Conservation (phyloP, 2,797 vertebrate species). For the Sebastes flavidus region DNA sequence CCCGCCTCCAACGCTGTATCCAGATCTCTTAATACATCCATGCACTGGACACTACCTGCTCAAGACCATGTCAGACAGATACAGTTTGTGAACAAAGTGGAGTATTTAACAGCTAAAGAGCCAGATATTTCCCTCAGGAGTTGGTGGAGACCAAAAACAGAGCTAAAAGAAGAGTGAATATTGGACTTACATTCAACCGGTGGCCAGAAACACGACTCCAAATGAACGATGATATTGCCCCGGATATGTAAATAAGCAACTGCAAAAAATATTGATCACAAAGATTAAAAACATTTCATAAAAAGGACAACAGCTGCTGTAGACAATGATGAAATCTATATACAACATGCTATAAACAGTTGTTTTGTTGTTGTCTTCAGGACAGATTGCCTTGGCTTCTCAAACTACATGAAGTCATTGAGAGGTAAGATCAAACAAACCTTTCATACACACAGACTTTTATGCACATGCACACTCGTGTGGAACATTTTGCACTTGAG, state of each 20-base stretch:
- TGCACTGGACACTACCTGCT: no score
- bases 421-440: constrained; percentile 78
- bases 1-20: no score
- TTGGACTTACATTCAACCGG: not conserved
- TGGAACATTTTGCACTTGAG: not conserved
- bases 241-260: not conserved
- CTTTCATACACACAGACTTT: not conserved
- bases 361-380: constrained; percentile 63
- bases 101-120: not conserved
- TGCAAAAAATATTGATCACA: not conserved
- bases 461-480: not conserved
- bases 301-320: not conserved
- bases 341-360: not conserved
- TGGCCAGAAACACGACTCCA: not conserved
- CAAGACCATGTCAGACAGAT: not conserved
- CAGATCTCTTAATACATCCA: no score
- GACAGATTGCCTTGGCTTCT: constrained; percentile 93
- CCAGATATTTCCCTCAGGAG: not conserved
- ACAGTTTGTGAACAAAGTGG: not conserved
- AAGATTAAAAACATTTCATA: not conserved
- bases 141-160: not conserved
- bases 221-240: not conserved
- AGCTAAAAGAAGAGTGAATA: not conserved
- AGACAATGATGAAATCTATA: not conserved
- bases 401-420: constrained; percentile 84